Evolutionary conservation across 2,113 vertebrate species (phyloP).

Genomic region (Dendropsophus ebraccatus): DNA sequence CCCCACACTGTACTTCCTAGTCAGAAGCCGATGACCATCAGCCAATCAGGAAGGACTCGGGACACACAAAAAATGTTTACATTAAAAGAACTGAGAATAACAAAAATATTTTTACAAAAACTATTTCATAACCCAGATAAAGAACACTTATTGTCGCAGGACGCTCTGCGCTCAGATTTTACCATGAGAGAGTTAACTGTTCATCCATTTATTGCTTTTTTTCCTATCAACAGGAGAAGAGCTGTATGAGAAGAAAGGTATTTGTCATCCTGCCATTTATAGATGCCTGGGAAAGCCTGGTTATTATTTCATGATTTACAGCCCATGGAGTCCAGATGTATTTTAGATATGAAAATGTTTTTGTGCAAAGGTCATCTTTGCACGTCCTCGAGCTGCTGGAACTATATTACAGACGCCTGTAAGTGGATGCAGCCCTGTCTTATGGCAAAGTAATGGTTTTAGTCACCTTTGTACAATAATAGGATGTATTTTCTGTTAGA

Average conservation of each 20-base stretch:
- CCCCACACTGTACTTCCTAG: no score
- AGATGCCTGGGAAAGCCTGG: conserved; percentile 1
- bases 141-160: background rate
- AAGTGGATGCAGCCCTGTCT: background rate
- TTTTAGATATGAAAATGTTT: conserved; percentile 5
- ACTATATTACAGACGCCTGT: background rate
- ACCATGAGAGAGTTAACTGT: background rate
- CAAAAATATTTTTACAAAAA: background rate
- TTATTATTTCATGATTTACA: conserved; percentile 40
- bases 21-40: no score
- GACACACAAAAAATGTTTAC: no score
- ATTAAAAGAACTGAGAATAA: no score
- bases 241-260: background rate
- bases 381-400: background rate
- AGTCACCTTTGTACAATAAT: background rate
- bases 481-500: background rate
- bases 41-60: no score
- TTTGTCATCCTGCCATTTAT: background rate
- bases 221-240: background rate
- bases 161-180: no score
- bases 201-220: background rate
- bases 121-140: background rate
- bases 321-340: conserved; percentile 14
- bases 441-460: background rate
- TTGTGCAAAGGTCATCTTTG: conserved; percentile 1